Evolutionary conservation across 2,888 invertebrate species (phyloP).

Genomic region (Melipona bicolor): DNA sequence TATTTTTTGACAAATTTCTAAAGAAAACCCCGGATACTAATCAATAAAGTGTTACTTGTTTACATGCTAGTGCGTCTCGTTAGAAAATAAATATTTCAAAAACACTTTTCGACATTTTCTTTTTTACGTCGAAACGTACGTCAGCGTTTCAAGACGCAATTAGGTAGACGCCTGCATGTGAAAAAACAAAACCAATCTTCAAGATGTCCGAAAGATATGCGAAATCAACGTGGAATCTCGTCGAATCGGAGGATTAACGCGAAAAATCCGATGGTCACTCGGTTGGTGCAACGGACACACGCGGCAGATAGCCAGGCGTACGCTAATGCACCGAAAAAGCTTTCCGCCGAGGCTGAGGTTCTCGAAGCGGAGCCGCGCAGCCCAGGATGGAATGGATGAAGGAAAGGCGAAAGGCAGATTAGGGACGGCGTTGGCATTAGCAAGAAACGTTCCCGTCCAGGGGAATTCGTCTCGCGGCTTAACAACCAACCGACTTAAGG

Average conservation of each 20-base stretch:
- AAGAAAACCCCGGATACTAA: no score
- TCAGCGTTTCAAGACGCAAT: no score
- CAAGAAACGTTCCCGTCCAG: constrained; percentile 70
- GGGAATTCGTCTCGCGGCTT: constrained; percentile 76
- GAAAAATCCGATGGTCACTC: constrained; percentile 14
- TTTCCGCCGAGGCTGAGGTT: constrained; percentile 52
- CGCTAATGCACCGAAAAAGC: constrained; percentile 67
- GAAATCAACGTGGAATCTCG: background rate
- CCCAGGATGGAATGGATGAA: constrained; percentile 61
- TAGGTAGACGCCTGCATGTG: no score
- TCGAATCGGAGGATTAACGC: constrained; percentile 5
- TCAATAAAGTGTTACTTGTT: no score
- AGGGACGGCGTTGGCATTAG: constrained; percentile 71
- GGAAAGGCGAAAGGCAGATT: constrained; percentile 69
- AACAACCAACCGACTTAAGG: constrained; percentile 69
- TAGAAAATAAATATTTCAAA: no score
- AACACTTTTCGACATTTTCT: no score
- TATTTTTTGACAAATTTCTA: no score
- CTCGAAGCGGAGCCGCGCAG: constrained; percentile 37
- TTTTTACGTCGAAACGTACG: no score
- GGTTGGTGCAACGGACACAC: background rate
- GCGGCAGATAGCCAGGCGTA: background rate
- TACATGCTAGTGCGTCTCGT: no score
- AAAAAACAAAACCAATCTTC: background rate
- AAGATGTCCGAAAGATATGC: background rate